phyloP scores from a whole-genome alignment of 2,888 invertebrate species.

The Tromatobia lineatoria region DNA sequence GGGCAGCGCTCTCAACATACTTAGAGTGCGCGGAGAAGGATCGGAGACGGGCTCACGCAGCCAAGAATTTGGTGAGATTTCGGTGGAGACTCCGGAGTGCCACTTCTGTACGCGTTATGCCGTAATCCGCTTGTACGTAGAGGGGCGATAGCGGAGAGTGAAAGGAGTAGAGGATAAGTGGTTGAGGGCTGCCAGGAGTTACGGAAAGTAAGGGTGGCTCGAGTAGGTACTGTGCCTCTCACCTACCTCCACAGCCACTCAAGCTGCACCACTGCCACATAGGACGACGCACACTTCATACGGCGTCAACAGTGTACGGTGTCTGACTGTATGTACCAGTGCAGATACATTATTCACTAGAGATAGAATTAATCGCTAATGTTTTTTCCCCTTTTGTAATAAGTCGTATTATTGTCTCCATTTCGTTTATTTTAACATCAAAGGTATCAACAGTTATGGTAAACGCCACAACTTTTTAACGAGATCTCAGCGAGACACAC shows the following conservation, averaged over 20 bases:
- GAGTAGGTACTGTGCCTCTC: slow-evolving; percentile 50
- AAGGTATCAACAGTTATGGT: too few species aligned
- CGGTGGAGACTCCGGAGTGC: slow-evolving; percentile 44
- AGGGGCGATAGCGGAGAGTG: slow-evolving; percentile 37
- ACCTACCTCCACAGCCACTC: slow-evolving; percentile 45
- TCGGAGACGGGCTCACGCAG: background rate
- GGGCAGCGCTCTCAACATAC: background rate
- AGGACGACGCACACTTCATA: slow-evolving; percentile 7
- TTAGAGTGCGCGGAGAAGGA: background rate
- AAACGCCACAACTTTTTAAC: too few species aligned
- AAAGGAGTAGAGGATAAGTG: slow-evolving; percentile 36
- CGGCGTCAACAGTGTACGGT: too few species aligned
- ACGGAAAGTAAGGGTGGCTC: slow-evolving; percentile 49
- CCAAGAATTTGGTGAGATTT: slow-evolving; percentile 47
- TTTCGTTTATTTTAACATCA: too few species aligned
- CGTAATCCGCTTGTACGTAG: slow-evolving; percentile 49
- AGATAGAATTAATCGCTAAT: too few species aligned
- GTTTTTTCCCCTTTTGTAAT: too few species aligned
- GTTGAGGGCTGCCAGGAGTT: slow-evolving; percentile 18
- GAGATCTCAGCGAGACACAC: too few species aligned
- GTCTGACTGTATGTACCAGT: slow-evolving; percentile 14
- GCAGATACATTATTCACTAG: background rate
- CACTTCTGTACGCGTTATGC: slow-evolving; percentile 56
- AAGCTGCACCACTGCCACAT: slow-evolving; percentile 41
- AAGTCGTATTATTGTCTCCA: too few species aligned